A percentile compares a stretch with the other conserved stretches of the same genome.
phyloP scores from a whole-genome alignment of 2,888 invertebrate genomes.

The Lumbricus terrestris region DNA sequence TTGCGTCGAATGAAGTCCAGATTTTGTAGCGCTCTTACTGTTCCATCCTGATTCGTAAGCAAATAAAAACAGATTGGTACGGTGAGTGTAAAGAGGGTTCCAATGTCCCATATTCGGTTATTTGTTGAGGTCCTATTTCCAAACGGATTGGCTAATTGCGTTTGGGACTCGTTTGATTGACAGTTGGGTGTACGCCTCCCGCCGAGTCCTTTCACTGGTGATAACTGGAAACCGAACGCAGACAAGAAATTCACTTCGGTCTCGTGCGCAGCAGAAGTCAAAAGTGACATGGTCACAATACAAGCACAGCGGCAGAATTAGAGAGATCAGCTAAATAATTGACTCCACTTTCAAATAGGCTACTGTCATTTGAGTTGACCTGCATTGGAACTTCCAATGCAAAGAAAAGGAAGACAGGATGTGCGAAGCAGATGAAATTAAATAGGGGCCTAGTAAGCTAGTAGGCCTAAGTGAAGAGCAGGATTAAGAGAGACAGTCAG shows the following conservation, averaged over 20 bases:
- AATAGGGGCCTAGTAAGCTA: not conserved
- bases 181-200: not conserved
- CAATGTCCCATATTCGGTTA: not conserved
- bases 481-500: too few species aligned
- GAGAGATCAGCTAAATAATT: not conserved
- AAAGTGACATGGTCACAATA: not conserved
- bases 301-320: not conserved
- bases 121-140: not conserved
- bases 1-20: not conserved
- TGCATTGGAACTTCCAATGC: too few species aligned
- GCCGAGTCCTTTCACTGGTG: not conserved
- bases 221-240: not conserved
- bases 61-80: not conserved
- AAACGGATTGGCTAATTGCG: not conserved
- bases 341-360: too few species aligned
- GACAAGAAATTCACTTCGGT: not conserved
- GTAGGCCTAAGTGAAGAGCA: too few species aligned
- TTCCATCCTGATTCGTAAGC: not conserved
- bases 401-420: not conserved
- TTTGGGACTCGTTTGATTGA: conserved; percentile 3
- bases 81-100: not conserved
- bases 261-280: not conserved
- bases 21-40: not conserved
- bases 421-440: not conserved
- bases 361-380: too few species aligned